These are phyloP conservation scores for Pelusios castaneus DNA, from an alignment of 2,113 vertebrate genomes.

Conservation along the genomic window DNA sequence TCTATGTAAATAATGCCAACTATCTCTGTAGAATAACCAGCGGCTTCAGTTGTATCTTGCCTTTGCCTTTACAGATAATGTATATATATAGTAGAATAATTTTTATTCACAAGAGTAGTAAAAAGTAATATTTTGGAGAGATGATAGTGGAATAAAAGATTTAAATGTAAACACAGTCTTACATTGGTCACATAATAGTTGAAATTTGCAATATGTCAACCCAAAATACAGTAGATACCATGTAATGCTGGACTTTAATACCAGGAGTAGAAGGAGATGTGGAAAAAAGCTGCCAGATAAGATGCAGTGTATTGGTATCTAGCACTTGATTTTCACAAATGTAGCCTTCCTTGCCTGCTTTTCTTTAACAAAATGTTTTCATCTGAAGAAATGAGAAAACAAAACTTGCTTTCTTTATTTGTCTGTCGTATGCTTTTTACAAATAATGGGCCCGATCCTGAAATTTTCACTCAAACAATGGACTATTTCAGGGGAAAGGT, in stretches of 20 bases:
- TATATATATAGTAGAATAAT: neutral
- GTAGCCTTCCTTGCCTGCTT: neutral
- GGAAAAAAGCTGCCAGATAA: too few relatives aligned
- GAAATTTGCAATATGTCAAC: neutral
- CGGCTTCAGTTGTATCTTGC: neutral
- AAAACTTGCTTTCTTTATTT: neutral
- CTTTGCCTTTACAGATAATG: too few relatives aligned
- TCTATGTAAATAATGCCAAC: neutral
- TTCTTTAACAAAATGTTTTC: neutral
- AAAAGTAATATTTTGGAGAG: neutral
- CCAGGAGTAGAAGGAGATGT: neutral
- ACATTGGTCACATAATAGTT: neutral
- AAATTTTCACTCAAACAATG: neutral
- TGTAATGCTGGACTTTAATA: rapidly evolving
- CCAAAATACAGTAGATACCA: neutral
- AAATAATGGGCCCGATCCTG: neutral
- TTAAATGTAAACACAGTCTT: neutral
- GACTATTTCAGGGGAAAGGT: neutral
- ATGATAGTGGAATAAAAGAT: neutral
- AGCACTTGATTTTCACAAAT: neutral
- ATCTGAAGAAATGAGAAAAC: neutral
- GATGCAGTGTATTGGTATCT: too few relatives aligned
- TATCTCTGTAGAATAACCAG: slow-evolving; percentile 8
- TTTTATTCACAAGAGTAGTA: neutral
- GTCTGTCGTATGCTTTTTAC: neutral